Base-by-base conservation (phyloP, 2,888 invertebrate species). In the Tuberolachnus salignus region DNA sequence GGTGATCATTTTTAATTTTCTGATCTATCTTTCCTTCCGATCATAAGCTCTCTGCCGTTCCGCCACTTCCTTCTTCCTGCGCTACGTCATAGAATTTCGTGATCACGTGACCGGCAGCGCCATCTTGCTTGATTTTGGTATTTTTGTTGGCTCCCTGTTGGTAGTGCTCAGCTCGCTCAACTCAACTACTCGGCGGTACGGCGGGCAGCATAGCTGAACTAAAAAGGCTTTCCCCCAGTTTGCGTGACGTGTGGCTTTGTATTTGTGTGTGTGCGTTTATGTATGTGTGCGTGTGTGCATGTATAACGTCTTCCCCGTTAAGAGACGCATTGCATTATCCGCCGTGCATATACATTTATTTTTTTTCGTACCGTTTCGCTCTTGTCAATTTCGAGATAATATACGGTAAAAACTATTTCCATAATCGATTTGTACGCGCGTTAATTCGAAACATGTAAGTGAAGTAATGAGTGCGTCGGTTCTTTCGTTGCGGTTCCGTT, bases 61-160 rank as follows among this genome's bases (percentile, higher is more conserved):
- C 67, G 49, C 66, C 49, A 78, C 67, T 78, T 67, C 78, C 81
- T 80, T 78, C 80, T 74, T 80, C 81, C 80, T 80, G 75, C 81
- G 66, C 73, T 59, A 80, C 80, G 71, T 51, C 75, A 75, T 57
- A 75, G 59, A 71, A 80, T 63, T 86, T 86, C 84, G 85, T 84
- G 86, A 84, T 88, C 88, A 88, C 88, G 88, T 88, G 88, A 88
- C 87, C 85, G 85, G 85, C 86, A 87, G 87, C 88, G 88, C 88
- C 88, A 88, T 88, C 88, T 88, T 78, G 78, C 78, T 78, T 78
- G 69, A 78, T 69, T 78, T 78, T 88, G 87, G 87, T 87, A 87
- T 87, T 87, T 87, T 84, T 85, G 86, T 86, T 86, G 86, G 81
- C 83, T 85, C 85, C 86, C 87, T 87, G 87, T 86, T 86, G 86